Conservation (phyloP, 2,888 invertebrate species). For the Ceriagrion tenellum region DNA sequence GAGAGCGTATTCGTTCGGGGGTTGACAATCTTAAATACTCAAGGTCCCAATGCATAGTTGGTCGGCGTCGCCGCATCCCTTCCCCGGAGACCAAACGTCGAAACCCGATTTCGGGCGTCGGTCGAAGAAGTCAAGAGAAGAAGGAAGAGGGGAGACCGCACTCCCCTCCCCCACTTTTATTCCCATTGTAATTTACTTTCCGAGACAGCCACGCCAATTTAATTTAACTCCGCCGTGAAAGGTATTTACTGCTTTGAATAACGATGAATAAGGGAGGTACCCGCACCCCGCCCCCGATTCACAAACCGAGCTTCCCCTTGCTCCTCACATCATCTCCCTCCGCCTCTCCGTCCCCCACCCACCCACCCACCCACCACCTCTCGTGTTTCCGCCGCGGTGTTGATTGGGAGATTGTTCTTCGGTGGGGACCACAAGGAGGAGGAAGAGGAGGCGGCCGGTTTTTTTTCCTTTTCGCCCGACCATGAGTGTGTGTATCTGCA, state of each 20-base stretch:
- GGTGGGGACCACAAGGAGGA: neutral
- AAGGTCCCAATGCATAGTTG: neutral
- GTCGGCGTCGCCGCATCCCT: neutral
- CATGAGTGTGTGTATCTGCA: neutral
- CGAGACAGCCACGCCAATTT: conserved; percentile 50
- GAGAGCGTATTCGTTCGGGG: neutral
- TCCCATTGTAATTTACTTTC: conserved; percentile 23
- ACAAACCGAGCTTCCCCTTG: neutral
- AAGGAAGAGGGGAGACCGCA: neutral
- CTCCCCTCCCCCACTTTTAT: neutral
- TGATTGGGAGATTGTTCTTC: conserved; percentile 63
- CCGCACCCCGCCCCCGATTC: neutral
- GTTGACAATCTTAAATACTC: neutral
- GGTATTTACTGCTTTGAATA: conserved; percentile 64
- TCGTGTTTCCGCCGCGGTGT: conserved; percentile 26
- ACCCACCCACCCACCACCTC: neutral
- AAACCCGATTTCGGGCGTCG: neutral
- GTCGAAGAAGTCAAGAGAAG: neutral
- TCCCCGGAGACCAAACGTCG: neutral
- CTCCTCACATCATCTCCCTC: neutral
- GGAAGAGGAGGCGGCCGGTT: neutral
- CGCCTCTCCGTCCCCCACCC: neutral
- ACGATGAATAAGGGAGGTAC: conserved; percentile 48
- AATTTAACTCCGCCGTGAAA: conserved; percentile 51
- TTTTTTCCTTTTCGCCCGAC: neutral